Evolutionary conservation across 2,888 invertebrate genomes (phyloP).

Genomic region (Macroteleia sp.): DNA sequence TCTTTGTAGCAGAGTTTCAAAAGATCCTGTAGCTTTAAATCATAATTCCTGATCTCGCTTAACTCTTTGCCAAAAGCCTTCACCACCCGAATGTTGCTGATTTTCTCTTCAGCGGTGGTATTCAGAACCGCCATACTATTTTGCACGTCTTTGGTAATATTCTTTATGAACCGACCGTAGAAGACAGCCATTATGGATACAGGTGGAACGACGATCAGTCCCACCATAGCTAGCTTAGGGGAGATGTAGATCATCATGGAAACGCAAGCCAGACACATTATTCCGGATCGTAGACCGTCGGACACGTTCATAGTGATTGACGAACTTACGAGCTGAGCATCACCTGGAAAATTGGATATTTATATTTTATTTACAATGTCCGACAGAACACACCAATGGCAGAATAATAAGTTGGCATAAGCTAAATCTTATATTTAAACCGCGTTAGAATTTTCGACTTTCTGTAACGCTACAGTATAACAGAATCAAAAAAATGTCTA

Average conservation of each 20-base stretch:
- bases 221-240: slow-evolving; percentile 92
- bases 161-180: slow-evolving; percentile 93
- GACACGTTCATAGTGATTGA: slow-evolving; percentile 97
- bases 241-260: slow-evolving; percentile 99
- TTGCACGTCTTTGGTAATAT: slow-evolving; percentile 92
- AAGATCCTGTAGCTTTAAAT: slow-evolving; percentile 88
- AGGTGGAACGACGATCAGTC: no score
- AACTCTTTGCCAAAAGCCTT: slow-evolving; percentile 95
- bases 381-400: no score
- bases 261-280: slow-evolving; percentile 94
- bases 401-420: no score
- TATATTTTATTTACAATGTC: no score
- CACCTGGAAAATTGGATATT: slow-evolving; percentile 91
- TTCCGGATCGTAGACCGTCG: slow-evolving; percentile 94
- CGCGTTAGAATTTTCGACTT: no score
- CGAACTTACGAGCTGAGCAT: slow-evolving; percentile 95
- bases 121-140: slow-evolving; percentile 87
- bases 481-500: no score
- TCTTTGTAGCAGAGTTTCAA: slow-evolving; percentile 93
- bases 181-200: no score
- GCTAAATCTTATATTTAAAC: no score
- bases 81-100: slow-evolving; percentile 96
- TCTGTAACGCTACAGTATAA: no score
- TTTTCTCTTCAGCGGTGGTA: slow-evolving; percentile 92
- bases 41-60: slow-evolving; percentile 89